Evolutionary conservation across 2,113 vertebrate species (phyloP), one percentile per base, ranked within the genome.

Genomic region (Sphaerodactylus townsendi): DNA sequence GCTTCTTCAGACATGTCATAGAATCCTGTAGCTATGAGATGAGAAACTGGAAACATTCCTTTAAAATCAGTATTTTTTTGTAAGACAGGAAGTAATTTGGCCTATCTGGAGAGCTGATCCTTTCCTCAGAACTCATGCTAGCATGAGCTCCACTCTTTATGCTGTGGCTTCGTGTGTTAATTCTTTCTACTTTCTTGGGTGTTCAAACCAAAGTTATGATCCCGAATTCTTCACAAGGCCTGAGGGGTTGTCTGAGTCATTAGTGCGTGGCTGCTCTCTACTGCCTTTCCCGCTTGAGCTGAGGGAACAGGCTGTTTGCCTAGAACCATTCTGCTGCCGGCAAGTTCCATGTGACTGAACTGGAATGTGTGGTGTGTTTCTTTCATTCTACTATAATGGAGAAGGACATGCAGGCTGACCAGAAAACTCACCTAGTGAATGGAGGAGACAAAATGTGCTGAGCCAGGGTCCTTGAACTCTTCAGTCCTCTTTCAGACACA

Each of bases 351-450:
- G 64, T 1, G 25, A 28, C 84, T 56, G 77, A 46, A 68, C 39
- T 0, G 9, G 59, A 62, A 62, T 62, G 59, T 28, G 59, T 62
- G 59, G 3, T 56, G 11, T 30, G 19, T n/a, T 33, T 78, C 21
- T 14, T 3, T 1, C 30, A 0, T 30, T 0, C 65, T 70, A 0
- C 46, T 71, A 25, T 35, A 11, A 1, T 2, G 33, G 76, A 21
- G 41, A 80, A 82, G 71, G 46, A 48, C 0, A 39, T 59, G 80
- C 56, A 25, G 72, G 0, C 0, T 77, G 79, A 6, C 33, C 10
- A 19, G 41, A 8, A 62, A 2, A 1, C 33, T 30, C 0, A 5
- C 75, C n/a, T 37, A 46, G 3, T 21, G 15, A 59, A 71, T 72
- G 11, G 76, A 25, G 62, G 30, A 53, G 41, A 48, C 37, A 41